Conservation (phyloP, 1,140 invertebrate genomes). For the Luehdorfia chinensis region DNA sequence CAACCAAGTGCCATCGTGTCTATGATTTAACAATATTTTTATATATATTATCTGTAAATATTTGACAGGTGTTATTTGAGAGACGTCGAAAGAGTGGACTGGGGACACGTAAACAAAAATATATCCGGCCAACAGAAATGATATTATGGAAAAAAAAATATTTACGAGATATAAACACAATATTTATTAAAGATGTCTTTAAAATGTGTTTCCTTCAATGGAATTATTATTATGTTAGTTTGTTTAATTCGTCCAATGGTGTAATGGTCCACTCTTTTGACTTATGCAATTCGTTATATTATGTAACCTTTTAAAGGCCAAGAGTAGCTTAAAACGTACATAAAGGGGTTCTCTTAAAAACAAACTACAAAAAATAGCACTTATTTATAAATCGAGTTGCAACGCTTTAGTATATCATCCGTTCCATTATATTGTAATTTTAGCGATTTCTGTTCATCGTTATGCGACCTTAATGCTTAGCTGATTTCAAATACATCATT, state of each 20-base stretch:
- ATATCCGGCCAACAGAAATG: constrained; percentile 57
- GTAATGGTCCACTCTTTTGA: constrained; percentile 49
- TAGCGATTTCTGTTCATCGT: background rate
- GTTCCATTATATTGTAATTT: constrained; percentile 44
- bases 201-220: constrained; percentile 23
- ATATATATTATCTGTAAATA: constrained; percentile 66
- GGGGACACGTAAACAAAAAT: constrained; percentile 35
- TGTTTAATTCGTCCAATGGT: constrained; percentile 46
- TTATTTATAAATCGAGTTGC: constrained; percentile 29
- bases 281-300: constrained; percentile 13
- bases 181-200: constrained; percentile 27
- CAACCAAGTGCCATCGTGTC: constrained; percentile 71
- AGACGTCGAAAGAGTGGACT: constrained; percentile 52
- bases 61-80: constrained; percentile 40
- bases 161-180: constrained; percentile 26
- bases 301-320: constrained; percentile 17
- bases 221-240: constrained; percentile 34
- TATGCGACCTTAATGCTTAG: no score
- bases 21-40: constrained; percentile 65
- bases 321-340: constrained; percentile 21
- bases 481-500: no score
- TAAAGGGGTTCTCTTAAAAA: constrained; percentile 10
- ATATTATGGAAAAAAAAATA: constrained; percentile 23
- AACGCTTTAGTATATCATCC: constrained; percentile 55
- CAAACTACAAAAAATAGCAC: constrained; percentile 31